Evolutionary conservation across 2,797 vertebrate species (phyloP), one percentile per base, ranked within the genome.

Genomic region (Anabas testudineus): DNA sequence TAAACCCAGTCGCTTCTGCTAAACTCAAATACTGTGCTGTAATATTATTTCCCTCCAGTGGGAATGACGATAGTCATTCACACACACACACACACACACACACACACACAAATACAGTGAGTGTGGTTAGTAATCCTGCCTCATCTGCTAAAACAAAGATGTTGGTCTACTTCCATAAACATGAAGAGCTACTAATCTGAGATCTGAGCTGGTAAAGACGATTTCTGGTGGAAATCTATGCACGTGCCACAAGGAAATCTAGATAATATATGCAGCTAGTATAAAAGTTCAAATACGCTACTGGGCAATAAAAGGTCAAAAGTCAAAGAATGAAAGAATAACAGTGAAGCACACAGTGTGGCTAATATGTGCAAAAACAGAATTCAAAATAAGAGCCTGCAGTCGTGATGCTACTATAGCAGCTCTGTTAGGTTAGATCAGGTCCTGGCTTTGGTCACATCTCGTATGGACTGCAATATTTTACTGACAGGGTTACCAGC

Each of bases 131-230:
- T 73, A 80, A 84, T 78, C 76, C 77, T 64, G 56, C 52, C 41
- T 74, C 74, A 76, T 83, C 72, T 76, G 69, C 72, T 67, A 72
- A 81, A 83, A 68, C 58, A 70, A 37, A 74, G 55, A 75, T 62
- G 36, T 79, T 73, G 46, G 47, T 68, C 10, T 22, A 46, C 58
- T 68, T 74, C 47, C 53, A 78, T 70, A 60, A 78, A 83, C 41
- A 65, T 26, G 37, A 66, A 68, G 51, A 52, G 71, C 39, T 26
- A 18, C 71, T 80, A 68, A 78, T 81, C 72, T 73, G 52, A 70
- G 63, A 62, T 68, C 46, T 75, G 60, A 49, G 34, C 54, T 48
- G 68, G 56, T 49, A 60, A 36, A 83, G 32, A 22, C 28, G 39
- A 65, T 60, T 67, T 65, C 28, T 57, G 39, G 15, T 24, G 16